phyloP scores from a whole-genome alignment of 23 tunicate genomes.

The Botrylloides violaceus region DNA sequence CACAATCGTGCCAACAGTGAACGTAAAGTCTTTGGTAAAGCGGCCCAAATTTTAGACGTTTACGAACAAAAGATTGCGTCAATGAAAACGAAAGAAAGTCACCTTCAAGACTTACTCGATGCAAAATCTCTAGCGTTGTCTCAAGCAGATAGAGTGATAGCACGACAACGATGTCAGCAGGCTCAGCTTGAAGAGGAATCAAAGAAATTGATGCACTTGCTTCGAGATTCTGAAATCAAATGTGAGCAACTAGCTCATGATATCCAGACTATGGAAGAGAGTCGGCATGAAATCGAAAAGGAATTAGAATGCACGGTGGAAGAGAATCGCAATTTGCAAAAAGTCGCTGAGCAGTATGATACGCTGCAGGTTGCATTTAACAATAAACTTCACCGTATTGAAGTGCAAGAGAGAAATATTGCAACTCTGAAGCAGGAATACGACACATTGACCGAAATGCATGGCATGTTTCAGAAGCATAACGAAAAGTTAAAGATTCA shows the following conservation, averaged over 20 bases:
- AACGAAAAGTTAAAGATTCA: constrained; percentile 69
- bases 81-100: constrained; percentile 38
- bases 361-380: constrained; percentile 43
- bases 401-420: constrained; percentile 57
- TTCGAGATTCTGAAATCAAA: constrained; percentile 32
- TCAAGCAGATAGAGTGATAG: constrained; percentile 71
- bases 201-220: constrained; percentile 43
- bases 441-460: constrained; percentile 55
- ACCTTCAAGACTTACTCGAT: constrained; percentile 64
- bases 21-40: constrained; percentile 14
- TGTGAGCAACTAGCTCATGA: constrained; percentile 23
- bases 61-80: constrained; percentile 69
- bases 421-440: constrained; percentile 45
- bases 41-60: constrained; percentile 51
- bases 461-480: constrained; percentile 80
- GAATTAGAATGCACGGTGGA: constrained; percentile 54
- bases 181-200: constrained; percentile 52
- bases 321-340: constrained; percentile 49
- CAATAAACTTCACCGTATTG: constrained; percentile 50
- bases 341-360: constrained; percentile 70
- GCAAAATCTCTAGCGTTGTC: constrained; percentile 71
- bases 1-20: constrained; percentile 16
- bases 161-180: constrained; percentile 52
- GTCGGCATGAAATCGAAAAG: constrained; percentile 21
- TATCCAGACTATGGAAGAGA: neutral